A percentile compares a stretch with the other conserved stretches of the same genome.
These are phyloP conservation scores for Alentia gelatinosa DNA, from an alignment of 2,888 invertebrate genomes.

Conservation along the genomic window DNA sequence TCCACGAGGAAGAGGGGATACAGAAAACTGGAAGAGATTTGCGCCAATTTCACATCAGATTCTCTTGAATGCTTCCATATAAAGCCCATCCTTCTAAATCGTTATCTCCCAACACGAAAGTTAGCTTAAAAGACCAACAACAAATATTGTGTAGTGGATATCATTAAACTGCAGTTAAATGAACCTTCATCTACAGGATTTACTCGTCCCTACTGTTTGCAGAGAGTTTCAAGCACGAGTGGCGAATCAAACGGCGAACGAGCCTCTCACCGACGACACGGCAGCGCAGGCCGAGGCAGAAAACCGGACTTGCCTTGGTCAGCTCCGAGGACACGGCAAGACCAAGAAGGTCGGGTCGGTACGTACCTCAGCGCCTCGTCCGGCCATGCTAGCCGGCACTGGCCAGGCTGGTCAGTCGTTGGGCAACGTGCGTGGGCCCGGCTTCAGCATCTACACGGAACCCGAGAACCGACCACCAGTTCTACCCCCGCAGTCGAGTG, in stretches of 20 bases:
- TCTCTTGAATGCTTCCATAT: too few relatives aligned
- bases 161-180: too few relatives aligned
- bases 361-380: background rate
- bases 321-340: conserved; percentile 86
- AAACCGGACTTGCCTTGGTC: conserved; percentile 89
- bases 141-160: too few relatives aligned
- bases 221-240: conserved; percentile 89
- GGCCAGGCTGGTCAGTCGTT: background rate
- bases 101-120: too few relatives aligned
- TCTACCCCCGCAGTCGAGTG: conserved; percentile 70
- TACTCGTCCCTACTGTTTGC: conserved; percentile 71
- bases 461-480: too few relatives aligned
- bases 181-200: too few relatives aligned
- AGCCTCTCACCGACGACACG: conserved; percentile 2
- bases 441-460: background rate
- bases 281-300: conserved; percentile 83
- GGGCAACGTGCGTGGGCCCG: background rate
- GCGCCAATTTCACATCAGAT: too few relatives aligned
- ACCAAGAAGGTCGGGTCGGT: conserved; percentile 64
- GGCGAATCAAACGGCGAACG: conserved; percentile 84
- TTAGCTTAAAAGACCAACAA: too few relatives aligned
- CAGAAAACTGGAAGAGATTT: too few relatives aligned
- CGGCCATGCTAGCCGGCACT: background rate
- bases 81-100: too few relatives aligned
- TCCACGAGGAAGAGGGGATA: too few relatives aligned